Conservation (phyloP, 2,797 vertebrate species). For the Sebastes vulpes region DNA sequence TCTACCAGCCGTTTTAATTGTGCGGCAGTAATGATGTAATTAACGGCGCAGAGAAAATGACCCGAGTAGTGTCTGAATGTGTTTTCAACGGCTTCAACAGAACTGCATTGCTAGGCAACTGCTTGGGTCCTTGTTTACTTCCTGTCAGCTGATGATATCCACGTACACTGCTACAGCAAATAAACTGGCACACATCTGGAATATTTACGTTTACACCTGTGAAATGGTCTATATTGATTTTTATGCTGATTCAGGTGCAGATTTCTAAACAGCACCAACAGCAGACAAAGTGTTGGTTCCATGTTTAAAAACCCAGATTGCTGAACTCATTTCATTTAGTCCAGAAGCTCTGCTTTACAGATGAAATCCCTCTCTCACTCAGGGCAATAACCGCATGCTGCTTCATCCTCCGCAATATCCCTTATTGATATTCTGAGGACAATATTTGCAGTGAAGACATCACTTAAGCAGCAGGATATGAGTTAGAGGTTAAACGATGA, state of each 20-base stretch:
- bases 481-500: conserved; percentile 67
- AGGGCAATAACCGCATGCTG: conserved; percentile 19
- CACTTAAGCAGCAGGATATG: conserved; percentile 58
- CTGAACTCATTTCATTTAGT: not conserved
- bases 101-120: too few species aligned
- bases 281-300: not conserved
- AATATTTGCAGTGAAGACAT: conserved; percentile 61
- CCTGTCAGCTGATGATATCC: too few species aligned
- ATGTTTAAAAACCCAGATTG: not conserved
- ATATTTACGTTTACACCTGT: too few species aligned
- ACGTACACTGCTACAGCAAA: too few species aligned
- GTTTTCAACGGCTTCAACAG: too few species aligned
- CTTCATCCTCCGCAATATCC: conserved; percentile 26
- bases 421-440: conserved; percentile 60
- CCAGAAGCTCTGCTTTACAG: conserved; percentile 12
- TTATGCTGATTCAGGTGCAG: not conserved
- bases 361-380: conserved; percentile 32
- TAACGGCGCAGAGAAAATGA: too few species aligned
- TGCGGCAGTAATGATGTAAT: too few species aligned
- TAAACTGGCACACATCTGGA: too few species aligned
- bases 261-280: not conserved
- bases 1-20: too few species aligned
- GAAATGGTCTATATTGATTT: not conserved
- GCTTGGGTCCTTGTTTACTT: too few species aligned
- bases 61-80: too few species aligned